Percentiles rank a stretch among this genome's conserved stretches.
Evolutionary conservation across 2,797 vertebrate genomes (phyloP).

Genomic region (Ctenopoma kingsleyae): DNA sequence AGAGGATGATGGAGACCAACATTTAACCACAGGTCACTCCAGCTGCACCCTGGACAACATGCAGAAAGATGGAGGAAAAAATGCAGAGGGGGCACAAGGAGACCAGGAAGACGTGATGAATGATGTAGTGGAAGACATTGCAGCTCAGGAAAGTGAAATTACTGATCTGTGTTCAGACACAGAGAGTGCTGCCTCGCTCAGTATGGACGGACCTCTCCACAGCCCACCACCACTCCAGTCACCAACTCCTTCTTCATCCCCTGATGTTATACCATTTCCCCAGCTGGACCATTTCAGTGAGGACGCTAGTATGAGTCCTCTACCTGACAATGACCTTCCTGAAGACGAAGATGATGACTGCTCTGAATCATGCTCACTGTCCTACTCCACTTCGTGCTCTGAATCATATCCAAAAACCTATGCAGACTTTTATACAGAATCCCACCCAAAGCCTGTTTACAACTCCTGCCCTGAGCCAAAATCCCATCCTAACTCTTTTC

Average conservation of each 20-base stretch:
- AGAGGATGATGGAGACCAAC: conserved; percentile 23
- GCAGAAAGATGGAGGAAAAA: conserved; percentile 29
- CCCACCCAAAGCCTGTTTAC: conserved; percentile 67
- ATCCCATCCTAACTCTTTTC: conserved; percentile 68
- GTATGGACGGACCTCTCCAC: conserved; percentile 83
- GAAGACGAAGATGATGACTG: conserved; percentile 72
- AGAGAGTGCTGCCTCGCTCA: conserved; percentile 79
- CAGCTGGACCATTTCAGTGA: conserved; percentile 73
- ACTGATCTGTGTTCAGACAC: conserved; percentile 77
- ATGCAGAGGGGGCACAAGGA: conserved; percentile 46
- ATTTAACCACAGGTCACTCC: neutral
- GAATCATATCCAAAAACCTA: conserved; percentile 92
- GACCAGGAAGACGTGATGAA: conserved; percentile 50
- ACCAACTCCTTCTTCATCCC: conserved; percentile 78
- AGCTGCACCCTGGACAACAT: conserved; percentile 20
- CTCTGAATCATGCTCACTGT: conserved; percentile 68
- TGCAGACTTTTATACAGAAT: conserved; percentile 84
- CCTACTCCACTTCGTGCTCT: conserved; percentile 58
- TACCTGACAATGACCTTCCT: conserved; percentile 68
- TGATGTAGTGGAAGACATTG: conserved; percentile 42
- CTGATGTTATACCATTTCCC: conserved; percentile 71
- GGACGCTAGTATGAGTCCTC: conserved; percentile 70
- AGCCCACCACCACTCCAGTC: conserved; percentile 78
- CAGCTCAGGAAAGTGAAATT: conserved; percentile 69
- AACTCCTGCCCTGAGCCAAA: conserved; percentile 64